These are phyloP conservation scores for Globicephala melas DNA, from an alignment of 2,113 vertebrate genomes.

Conservation along the genomic window DNA sequence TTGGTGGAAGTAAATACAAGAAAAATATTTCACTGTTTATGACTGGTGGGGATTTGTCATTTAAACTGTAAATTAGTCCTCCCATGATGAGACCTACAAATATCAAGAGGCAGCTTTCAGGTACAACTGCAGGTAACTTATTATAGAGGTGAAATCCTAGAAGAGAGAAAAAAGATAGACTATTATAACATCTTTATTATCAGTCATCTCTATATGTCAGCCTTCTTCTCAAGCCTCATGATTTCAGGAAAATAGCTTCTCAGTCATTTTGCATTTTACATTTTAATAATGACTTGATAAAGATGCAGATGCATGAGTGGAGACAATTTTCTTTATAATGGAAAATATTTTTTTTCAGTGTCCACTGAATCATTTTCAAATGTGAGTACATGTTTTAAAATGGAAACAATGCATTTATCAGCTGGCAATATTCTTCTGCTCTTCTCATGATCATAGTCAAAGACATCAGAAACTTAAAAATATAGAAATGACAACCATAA, in stretches of 20 bases:
- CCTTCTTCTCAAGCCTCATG: not conserved
- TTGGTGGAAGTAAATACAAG: slow-evolving; percentile 89
- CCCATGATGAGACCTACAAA: slow-evolving; percentile 89
- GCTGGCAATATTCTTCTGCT: not conserved
- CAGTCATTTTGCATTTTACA: slow-evolving; percentile 29
- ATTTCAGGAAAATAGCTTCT: slow-evolving; percentile 31
- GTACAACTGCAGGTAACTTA: slow-evolving; percentile 85
- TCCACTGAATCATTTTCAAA: slow-evolving; percentile 16
- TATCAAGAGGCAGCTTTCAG: slow-evolving; percentile 88
- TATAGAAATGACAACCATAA: not conserved
- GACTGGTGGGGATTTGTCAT: slow-evolving; percentile 83
- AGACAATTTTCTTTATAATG: slow-evolving; percentile 2
- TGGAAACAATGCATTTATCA: slow-evolving; percentile 7
- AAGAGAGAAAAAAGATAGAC: not conserved
- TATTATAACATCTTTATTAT: not conserved
- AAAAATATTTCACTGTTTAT: slow-evolving; percentile 89
- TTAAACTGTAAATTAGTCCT: slow-evolving; percentile 85
- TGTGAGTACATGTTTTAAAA: not conserved
- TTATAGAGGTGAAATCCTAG: slow-evolving; percentile 87
- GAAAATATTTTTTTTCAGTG: not conserved
- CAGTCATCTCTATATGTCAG: not conserved
- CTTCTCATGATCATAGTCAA: not conserved
- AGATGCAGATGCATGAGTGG: not conserved
- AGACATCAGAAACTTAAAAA: not conserved
- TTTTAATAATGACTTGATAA: slow-evolving; percentile 45